phyloP scores from a whole-genome alignment of 2,113 vertebrate species.

The Xenopus tropicalis region UCB_Xtro_10.0 CM004447.2:138456501-138457000 shows the following conservation, averaged over 20 bases:
- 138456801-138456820: slow-evolving; percentile 83
- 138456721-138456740: background rate
- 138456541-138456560: slow-evolving; percentile 98
- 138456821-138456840: slow-evolving; percentile 92
- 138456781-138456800: slow-evolving; percentile 86
- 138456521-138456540: slow-evolving; percentile 91
- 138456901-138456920: slow-evolving; percentile 89
- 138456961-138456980: background rate
- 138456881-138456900: slow-evolving; percentile 88
- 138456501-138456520: slow-evolving; percentile 90
- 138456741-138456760: background rate
- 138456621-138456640: slow-evolving; percentile 89
- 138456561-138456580: slow-evolving; percentile 88
- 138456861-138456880: slow-evolving; percentile 86
- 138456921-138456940: slow-evolving; percentile 97
- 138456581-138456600: slow-evolving; percentile 95
- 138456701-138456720: background rate
- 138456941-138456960: slow-evolving; percentile 54
- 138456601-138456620: slow-evolving; percentile 98
- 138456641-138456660: slow-evolving; percentile 87
- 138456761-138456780: slow-evolving; percentile 88
- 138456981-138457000: background rate
- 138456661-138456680: slow-evolving; percentile 89
- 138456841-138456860: slow-evolving; percentile 88
- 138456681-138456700: background rate